Base-by-base conservation (phyloP, 1,140 invertebrate genomes). In the Cotesia chilonis region DNA sequence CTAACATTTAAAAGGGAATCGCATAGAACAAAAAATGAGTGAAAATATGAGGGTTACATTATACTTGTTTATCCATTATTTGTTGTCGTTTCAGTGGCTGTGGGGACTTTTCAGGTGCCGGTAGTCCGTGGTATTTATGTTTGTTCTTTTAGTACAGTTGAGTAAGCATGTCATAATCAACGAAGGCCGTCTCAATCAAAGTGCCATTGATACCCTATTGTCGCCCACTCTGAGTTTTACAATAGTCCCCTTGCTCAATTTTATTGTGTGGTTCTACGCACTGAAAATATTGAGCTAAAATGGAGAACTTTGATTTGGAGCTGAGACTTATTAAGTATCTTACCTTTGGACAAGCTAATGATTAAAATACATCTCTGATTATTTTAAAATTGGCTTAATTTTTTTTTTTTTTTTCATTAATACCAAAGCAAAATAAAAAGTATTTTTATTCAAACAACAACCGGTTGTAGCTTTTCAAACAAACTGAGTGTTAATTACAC, bases 101-200 rank as follows among this genome's bases (percentile, higher is more conserved):
- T 47, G 10, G 41, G 41, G 41, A 47, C 41, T 47, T 28, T 35
- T 59, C 57, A 59, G 57, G 57, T 59, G 57, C 14, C 28, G 57
- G 28, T 20, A 9, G 57, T 9, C 17, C 20, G 4, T 10, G 57
- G 57, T 14, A 59, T 59, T 59, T 59, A 59, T 9, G 57, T 59
- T 59, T 59, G 57, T 59, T 20, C 57, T 59, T 66, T 72, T 67
- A 63, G 70, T 74, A 84, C 83, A 80, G 80, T 75, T 78, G 83
- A 83, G 79, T 76, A 82, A 84, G 78, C 83, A 84, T 80, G 85
- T 84, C 84, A 81, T 83, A 84, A 85, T 81, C 79, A 74, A 77
- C 78, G 76, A 81, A 75, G 75, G 73, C 77, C 71, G 76, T 78
- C 80, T 85, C 83, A 84, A 86, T 86, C 84, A 86, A 85, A 84